These are phyloP conservation scores for Manduca sexta DNA, from an alignment of 1,140 invertebrate genomes.

Conservation along the genomic window DNA sequence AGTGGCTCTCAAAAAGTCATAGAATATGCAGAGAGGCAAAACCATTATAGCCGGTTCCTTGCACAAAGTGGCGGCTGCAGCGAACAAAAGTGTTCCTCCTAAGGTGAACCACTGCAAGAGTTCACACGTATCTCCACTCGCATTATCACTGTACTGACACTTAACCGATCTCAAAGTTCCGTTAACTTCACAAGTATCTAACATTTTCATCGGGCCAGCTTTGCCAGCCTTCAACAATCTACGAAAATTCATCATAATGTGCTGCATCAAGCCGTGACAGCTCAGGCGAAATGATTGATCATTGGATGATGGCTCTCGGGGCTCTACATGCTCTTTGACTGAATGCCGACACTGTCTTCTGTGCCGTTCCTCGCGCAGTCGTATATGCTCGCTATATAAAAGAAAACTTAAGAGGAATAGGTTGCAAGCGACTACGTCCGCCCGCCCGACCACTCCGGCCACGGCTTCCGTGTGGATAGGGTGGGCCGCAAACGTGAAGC, in stretches of 20 bases:
- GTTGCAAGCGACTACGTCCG: conserved; percentile 93
- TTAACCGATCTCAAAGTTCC: conserved; percentile 41
- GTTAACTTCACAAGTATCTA: conserved; percentile 51
- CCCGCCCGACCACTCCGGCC: conserved; percentile 95
- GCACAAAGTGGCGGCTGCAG: conserved; percentile 83
- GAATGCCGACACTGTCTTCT: conserved; percentile 40
- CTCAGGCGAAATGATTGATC: conserved; percentile 54
- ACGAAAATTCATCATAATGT: conserved; percentile 56
- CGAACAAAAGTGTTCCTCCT: conserved; percentile 76
- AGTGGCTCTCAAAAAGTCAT: conserved; percentile 75
- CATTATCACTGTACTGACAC: conserved; percentile 60
- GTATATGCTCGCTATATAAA: conserved; percentile 80
- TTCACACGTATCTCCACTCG: conserved; percentile 61
- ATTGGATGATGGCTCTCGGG: conserved; percentile 27
- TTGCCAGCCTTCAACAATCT: conserved; percentile 51
- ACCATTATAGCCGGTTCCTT: conserved; percentile 96
- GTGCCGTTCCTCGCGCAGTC: conserved; percentile 71
- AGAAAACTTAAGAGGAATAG: conserved; percentile 92
- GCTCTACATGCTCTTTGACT: conserved; percentile 39
- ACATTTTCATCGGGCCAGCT: conserved; percentile 53
- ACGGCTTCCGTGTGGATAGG: conserved; percentile 98
- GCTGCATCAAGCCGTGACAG: conserved; percentile 56
- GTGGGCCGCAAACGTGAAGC: conserved; percentile 94
- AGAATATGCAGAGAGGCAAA: conserved; percentile 88
- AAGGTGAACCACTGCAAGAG: conserved; percentile 72